phyloP scores from a whole-genome alignment of 2,797 vertebrate genomes.

The Sebastes kiyomatsui region DNA sequence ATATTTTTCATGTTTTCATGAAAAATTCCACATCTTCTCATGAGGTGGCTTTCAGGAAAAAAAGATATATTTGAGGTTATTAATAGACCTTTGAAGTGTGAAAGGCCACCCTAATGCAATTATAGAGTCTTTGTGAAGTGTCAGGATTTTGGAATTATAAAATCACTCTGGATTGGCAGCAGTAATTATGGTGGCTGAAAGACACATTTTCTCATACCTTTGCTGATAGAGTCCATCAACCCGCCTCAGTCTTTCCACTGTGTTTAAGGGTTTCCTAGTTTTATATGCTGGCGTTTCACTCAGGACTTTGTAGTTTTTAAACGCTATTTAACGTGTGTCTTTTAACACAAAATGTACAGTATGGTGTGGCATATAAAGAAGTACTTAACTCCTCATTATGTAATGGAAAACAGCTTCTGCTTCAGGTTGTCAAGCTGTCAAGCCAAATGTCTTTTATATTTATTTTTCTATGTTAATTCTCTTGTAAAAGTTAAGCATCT shows the following conservation, averaged over 20 bases:
- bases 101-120: conserved; percentile 84
- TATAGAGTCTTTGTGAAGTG: conserved; percentile 87
- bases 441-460: not conserved
- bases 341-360: not conserved
- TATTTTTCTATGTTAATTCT: not conserved
- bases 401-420: conserved; percentile 9
- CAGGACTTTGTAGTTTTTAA: not conserved
- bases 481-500: conserved; percentile 43
- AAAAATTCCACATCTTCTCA: conserved; percentile 92
- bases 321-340: conserved; percentile 1
- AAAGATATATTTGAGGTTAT: conserved; percentile 78
- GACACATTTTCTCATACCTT: conserved; percentile 71
- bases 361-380: not conserved
- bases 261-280: conserved; percentile 16
- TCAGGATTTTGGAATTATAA: conserved; percentile 85
- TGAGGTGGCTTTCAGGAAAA: conserved; percentile 70
- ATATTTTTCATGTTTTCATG: conserved; percentile 90
- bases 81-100: conserved; percentile 81
- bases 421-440: not conserved
- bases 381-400: not conserved
- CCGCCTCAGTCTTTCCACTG: conserved; percentile 44
- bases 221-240: conserved; percentile 71
- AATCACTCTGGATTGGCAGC: conserved; percentile 79
- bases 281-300: not conserved
- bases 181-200: conserved; percentile 77